A percentile compares a stretch with the other conserved stretches of the same genome.
These are phyloP conservation scores for Labeo rohita DNA, from an alignment of 2,113 vertebrate species.

Conservation along the genomic window DNA sequence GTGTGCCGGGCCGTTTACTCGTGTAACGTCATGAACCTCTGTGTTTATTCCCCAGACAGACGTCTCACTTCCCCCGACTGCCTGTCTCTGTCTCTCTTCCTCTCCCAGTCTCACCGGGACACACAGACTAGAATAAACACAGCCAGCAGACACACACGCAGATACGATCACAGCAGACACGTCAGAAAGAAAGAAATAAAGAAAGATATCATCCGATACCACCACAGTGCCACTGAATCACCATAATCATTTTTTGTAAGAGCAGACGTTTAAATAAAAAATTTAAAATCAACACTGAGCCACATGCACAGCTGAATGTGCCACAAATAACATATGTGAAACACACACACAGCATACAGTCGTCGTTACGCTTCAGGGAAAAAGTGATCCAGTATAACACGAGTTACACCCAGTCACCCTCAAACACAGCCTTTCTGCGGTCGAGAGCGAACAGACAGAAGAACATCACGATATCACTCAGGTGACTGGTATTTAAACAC, in stretches of 20 bases:
- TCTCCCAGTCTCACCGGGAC: background rate
- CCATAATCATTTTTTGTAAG: too few relatives aligned
- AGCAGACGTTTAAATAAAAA: too few relatives aligned
- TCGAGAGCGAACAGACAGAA: background rate
- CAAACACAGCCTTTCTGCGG: background rate
- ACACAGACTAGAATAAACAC: background rate
- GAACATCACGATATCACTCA: background rate
- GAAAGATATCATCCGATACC: background rate
- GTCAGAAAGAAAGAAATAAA: background rate
- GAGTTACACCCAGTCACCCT: background rate
- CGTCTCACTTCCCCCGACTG: background rate
- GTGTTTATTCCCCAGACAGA: constrained; percentile 7
- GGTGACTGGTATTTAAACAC: background rate
- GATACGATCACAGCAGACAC: background rate
- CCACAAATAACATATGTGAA: background rate
- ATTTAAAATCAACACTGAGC: too few relatives aligned
- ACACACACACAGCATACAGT: background rate
- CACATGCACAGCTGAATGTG: background rate
- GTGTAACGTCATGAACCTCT: background rate
- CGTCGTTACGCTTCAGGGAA: background rate
- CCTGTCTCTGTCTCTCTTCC: background rate
- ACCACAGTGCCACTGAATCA: too few relatives aligned
- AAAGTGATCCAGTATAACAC: constrained; percentile 12
- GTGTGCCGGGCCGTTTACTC: background rate
- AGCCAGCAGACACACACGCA: background rate